These are phyloP conservation scores for Horisme vitalbata DNA, from an alignment of 2,888 invertebrate species.

Conservation along the genomic window DNA sequence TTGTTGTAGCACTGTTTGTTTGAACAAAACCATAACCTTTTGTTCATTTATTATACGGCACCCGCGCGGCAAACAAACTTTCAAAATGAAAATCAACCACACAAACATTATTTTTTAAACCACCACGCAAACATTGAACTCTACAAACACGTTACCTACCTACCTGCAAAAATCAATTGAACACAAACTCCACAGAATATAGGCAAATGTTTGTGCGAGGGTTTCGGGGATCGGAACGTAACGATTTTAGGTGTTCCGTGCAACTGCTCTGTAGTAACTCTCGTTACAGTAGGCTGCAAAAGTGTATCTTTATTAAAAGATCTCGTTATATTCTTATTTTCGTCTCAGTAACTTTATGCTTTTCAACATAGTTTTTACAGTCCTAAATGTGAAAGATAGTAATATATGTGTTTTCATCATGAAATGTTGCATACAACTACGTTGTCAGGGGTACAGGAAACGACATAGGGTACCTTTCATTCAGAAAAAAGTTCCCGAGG, in stretches of 20 bases:
- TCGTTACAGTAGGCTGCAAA: background rate
- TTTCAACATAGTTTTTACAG: too few species aligned
- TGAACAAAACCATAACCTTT: background rate
- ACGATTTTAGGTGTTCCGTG: slow-evolving; percentile 42
- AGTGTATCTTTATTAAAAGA: background rate
- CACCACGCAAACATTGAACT: background rate
- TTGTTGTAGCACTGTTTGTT: background rate
- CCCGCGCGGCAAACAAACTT: too few species aligned
- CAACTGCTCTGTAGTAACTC: slow-evolving; percentile 21
- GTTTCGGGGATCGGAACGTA: slow-evolving; percentile 46
- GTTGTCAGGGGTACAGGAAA: too few species aligned
- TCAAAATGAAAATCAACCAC: background rate
- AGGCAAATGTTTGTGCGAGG: slow-evolving; percentile 41
- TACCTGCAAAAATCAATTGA: slow-evolving; percentile 28
- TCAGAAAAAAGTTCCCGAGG: too few species aligned
- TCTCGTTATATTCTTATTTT: too few species aligned
- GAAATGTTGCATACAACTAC: too few species aligned
- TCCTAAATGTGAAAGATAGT: too few species aligned
- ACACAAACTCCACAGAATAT: slow-evolving; percentile 33
- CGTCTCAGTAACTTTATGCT: too few species aligned
- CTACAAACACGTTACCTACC: slow-evolving; percentile 3
- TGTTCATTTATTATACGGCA: background rate
- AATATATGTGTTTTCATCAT: too few species aligned
- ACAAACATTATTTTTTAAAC: background rate
- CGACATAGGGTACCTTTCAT: too few species aligned